These are phyloP conservation scores for Hipparchia semele DNA, from an alignment of 2,888 invertebrate species.

Conservation along the genomic window DNA sequence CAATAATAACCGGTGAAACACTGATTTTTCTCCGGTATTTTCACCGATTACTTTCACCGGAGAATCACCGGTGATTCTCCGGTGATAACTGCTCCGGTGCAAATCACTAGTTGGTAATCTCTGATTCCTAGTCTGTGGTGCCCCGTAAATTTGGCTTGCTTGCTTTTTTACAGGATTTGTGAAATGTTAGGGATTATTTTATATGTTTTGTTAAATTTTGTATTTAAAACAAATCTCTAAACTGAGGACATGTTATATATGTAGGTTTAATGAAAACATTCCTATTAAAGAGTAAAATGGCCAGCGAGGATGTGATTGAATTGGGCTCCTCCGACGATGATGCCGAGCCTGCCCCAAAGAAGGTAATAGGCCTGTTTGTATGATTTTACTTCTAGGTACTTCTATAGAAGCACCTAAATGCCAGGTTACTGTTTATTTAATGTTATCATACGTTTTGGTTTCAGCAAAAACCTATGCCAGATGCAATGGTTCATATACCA, in stretches of 20 bases:
- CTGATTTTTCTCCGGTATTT: too few species aligned
- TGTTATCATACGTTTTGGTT: neutral
- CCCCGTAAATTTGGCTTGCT: too few species aligned
- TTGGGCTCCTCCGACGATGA: conserved; percentile 78
- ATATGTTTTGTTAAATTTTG: neutral
- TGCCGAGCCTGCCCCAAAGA: conserved; percentile 65
- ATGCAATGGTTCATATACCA: conserved; percentile 76
- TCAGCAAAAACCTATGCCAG: conserved; percentile 62
- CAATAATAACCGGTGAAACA: too few species aligned
- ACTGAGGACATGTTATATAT: neutral
- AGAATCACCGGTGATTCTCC: too few species aligned
- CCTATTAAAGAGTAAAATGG: conserved; percentile 51
- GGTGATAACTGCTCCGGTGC: too few species aligned
- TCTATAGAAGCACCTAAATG: neutral
- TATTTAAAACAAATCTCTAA: neutral
- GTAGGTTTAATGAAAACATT: neutral
- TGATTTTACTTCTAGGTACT: neutral
- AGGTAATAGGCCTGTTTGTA: conserved; percentile 50
- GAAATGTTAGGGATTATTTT: neutral
- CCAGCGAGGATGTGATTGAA: conserved; percentile 73
- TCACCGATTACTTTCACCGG: too few species aligned
- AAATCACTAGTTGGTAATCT: too few species aligned
- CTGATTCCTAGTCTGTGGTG: too few species aligned
- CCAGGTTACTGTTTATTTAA: neutral
- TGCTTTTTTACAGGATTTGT: too few species aligned